A percentile compares a stretch with the other conserved stretches of the same genome.
These are phyloP conservation scores for Oreochromis spilurus DNA, from an alignment of 2,113 vertebrate species.

Conservation along the genomic window DNA sequence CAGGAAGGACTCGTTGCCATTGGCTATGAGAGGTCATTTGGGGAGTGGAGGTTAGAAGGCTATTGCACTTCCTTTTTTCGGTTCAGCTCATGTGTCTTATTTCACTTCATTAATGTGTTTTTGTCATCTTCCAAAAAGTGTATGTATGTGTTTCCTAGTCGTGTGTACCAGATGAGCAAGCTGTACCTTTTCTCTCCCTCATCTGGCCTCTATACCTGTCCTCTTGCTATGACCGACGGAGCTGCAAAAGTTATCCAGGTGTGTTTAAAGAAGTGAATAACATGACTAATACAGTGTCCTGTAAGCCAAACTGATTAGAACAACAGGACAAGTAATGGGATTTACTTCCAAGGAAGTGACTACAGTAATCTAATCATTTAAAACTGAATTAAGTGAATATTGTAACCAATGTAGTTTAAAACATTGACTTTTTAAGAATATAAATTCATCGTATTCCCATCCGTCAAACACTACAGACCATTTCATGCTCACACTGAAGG, in stretches of 20 bases:
- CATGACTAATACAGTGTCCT: not conserved
- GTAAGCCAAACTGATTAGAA: not conserved
- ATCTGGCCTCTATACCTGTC: slow-evolving; percentile 77
- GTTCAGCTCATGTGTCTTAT: not conserved
- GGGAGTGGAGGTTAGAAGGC: slow-evolving; percentile 73
- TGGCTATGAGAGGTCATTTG: slow-evolving; percentile 75
- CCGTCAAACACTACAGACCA: not conserved
- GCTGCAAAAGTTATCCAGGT: slow-evolving; percentile 88
- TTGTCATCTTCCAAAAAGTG: not conserved
- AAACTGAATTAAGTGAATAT: not conserved
- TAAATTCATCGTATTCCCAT: not conserved
- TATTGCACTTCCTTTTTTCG: not conserved
- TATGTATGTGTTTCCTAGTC: slow-evolving; percentile 57
- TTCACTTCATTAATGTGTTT: not conserved
- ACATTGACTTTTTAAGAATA: not conserved
- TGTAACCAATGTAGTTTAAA: not conserved
- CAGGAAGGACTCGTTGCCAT: slow-evolving; percentile 76
- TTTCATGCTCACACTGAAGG: not conserved
- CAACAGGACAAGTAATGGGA: not conserved
- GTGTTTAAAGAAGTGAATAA: not conserved
- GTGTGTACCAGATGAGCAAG: slow-evolving; percentile 83
- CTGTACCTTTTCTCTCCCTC: slow-evolving; percentile 77
- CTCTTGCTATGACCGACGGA: slow-evolving; percentile 87
- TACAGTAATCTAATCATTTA: not conserved
- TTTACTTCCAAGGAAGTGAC: not conserved